Conservation (phyloP, 2,113 vertebrate genomes). For the Calyptommatus sinebrachiatus region DNA sequence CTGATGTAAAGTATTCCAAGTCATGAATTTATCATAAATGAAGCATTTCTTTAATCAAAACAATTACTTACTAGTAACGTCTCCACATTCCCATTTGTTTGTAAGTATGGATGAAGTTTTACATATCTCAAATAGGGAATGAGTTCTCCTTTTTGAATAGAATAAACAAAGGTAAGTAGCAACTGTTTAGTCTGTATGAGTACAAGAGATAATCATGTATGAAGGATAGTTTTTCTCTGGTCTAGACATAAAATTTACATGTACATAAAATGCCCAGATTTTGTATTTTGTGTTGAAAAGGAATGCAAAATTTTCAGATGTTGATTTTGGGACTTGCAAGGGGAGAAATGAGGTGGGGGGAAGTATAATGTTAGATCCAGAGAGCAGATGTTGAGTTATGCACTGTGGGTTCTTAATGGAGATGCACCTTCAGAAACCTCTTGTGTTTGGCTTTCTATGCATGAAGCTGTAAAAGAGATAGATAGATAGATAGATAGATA, state of each 20-base stretch:
- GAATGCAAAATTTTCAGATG: background rate
- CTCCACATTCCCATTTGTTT: background rate
- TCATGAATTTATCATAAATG: background rate
- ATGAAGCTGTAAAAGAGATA: background rate
- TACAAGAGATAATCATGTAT: background rate
- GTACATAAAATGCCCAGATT: background rate
- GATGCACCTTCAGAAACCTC: background rate
- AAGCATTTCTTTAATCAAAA: background rate
- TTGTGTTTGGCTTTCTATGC: background rate
- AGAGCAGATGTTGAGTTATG: background rate
- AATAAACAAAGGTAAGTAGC: background rate
- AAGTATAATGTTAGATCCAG: background rate
- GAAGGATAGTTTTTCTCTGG: background rate
- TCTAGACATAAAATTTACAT: background rate
- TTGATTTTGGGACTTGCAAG: background rate
- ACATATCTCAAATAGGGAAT: background rate
- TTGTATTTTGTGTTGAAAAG: background rate
- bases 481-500: too few relatives aligned
- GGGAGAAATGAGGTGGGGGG: background rate
- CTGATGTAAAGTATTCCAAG: background rate
- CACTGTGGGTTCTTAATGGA: background rate
- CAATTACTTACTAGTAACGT: background rate
- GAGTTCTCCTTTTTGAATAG: background rate
- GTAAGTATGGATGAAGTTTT: background rate
- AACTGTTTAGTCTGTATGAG: background rate